Conservation (phyloP, 2,888 invertebrate genomes). For the Drosophila percnosoma region DNA sequence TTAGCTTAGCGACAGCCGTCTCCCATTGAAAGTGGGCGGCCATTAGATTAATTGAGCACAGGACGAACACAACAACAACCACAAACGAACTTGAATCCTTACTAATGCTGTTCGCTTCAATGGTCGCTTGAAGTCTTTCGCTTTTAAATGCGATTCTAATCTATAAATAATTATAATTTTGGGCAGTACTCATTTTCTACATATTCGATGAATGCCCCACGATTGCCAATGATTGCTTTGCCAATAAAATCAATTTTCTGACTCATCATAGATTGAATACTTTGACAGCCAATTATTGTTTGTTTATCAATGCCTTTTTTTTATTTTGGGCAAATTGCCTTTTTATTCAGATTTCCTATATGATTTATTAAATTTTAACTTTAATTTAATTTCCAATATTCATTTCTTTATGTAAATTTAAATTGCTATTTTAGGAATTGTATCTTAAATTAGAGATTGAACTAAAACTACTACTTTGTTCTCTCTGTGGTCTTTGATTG, state of each 20-base stretch:
- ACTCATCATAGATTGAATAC: neutral
- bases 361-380: neutral
- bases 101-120: neutral
- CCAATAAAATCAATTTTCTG: neutral
- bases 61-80: constrained; percentile 18
- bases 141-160: neutral
- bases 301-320: neutral
- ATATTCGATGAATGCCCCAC: neutral
- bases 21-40: constrained; percentile 46
- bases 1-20: constrained; percentile 51
- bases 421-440: neutral
- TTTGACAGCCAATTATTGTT: neutral
- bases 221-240: neutral
- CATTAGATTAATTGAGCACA: constrained; percentile 61
- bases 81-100: constrained; percentile 1
- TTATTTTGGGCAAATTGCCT: neutral
- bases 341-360: neutral
- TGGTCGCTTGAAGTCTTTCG: neutral
- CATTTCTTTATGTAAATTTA: neutral
- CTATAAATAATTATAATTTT: neutral
- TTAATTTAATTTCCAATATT: neutral
- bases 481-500: neutral
- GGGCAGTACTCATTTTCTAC: neutral
- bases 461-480: neutral
- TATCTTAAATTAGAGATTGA: neutral